Percentiles rank a stretch among this genome's conserved stretches.
These are phyloP conservation scores for Ophiodon elongatus DNA, from an alignment of 2,113 vertebrate genomes.

Conservation along the genomic window DNA sequence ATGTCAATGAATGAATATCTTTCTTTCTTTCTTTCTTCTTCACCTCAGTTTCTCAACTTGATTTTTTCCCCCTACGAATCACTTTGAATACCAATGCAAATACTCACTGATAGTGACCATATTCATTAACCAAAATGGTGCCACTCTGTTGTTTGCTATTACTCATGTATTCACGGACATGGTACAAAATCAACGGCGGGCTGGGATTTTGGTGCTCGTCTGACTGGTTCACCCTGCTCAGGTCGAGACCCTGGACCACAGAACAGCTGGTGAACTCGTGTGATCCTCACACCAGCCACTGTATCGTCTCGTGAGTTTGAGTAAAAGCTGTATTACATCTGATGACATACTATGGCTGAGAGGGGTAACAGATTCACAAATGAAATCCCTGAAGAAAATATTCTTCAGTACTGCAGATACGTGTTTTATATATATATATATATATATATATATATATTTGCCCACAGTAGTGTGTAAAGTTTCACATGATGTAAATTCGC, in stretches of 20 bases:
- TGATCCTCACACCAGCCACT: not conserved
- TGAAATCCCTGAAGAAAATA: not conserved
- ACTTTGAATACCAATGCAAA: not conserved
- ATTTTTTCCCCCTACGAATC: not conserved
- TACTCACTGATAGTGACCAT: too few relatives aligned
- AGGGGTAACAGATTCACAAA: not conserved
- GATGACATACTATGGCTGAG: not conserved
- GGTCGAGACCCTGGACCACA: conserved; percentile 8
- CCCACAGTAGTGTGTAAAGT: not conserved
- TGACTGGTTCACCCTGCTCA: conserved; percentile 38
- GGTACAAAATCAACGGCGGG: not conserved
- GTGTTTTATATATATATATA: not conserved
- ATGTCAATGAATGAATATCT: not conserved
- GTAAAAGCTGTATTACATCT: not conserved
- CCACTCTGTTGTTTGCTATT: not conserved
- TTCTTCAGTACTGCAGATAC: not conserved
- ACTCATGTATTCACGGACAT: not conserved
- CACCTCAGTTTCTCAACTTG: not conserved
- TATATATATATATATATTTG: too few relatives aligned
- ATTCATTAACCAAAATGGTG: not conserved
- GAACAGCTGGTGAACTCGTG: too few relatives aligned
- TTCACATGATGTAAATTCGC: not conserved
- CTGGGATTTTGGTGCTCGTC: not conserved
- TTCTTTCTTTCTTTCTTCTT: not conserved
- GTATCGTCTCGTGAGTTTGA: not conserved